Evolutionary conservation across 2,888 invertebrate genomes (phyloP), one percentile per base, ranked within the genome.

Genomic region (Cheilosia pagana): DNA sequence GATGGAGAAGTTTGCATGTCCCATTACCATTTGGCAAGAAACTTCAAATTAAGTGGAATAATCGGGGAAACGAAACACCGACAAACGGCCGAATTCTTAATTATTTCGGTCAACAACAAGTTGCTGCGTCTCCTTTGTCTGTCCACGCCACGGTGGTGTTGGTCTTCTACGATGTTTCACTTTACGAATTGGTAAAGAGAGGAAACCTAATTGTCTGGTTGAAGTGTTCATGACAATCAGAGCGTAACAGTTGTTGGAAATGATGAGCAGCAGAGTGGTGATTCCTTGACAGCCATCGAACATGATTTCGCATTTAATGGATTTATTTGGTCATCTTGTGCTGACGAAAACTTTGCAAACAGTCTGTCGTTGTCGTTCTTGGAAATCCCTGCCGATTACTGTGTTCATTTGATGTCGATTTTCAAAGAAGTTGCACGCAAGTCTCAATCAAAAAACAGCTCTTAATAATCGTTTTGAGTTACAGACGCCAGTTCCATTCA

Each of bases 1-100:
- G 67, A 59, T 60, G 76, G 76, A 52, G 19, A 28, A 31, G 19
- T 57, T 59, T 43, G 67, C 75, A 67, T 52, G 75, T 6, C 63
- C 50, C 41, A 41, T 31, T 50, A 16, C 63, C 59, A 63, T 77
- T 77, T 70, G 63, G 62, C 14, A 50, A 39, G 41, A 57, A 19
- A 48, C 35, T 59, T 57, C 59, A 41, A 75, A 57, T 57, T 55
- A 55, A 65, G n/a, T 28, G 35, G 16, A 16, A 48, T 25, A 39
- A 59, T 25, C 25, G 25, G 35, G n/a, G 28, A 39, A 57, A 50
- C 59, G n/a, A 21, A 53, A 41, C n/a, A 14, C 43, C 12, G 2
- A 19, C 48, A 8, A 48, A 23, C 10, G 19, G 25, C 48, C 57
- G 10, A 70, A 57, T 48, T 70, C 28, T 21, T 48, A 31, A 50